These are phyloP conservation scores for Anarrhichthys ocellatus DNA, from an alignment of 2,113 vertebrate species.

Conservation along the genomic window DNA sequence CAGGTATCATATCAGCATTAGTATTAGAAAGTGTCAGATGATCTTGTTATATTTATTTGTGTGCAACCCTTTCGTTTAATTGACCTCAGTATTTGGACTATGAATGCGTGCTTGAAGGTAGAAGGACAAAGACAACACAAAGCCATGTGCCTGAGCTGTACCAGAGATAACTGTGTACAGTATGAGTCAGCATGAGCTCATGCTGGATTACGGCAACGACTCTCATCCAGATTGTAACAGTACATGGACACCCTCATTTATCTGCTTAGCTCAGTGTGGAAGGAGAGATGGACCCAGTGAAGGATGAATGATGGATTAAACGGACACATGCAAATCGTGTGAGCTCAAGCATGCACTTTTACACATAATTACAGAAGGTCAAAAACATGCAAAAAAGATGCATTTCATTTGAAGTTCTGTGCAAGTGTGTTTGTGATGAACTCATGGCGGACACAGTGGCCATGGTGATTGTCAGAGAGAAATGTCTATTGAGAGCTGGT, in stretches of 20 bases:
- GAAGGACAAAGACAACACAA: conserved; percentile 35
- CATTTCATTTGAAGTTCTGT: conserved; percentile 1
- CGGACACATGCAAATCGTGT: conserved; percentile 14
- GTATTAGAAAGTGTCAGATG: not conserved
- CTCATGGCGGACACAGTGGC: conserved; percentile 17
- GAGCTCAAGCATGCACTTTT: not conserved
- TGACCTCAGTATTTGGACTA: not conserved
- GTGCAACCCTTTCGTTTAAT: not conserved
- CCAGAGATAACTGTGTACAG: conserved; percentile 25
- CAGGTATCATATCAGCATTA: not conserved
- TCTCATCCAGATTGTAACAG: conserved; percentile 58
- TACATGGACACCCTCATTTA: conserved; percentile 64
- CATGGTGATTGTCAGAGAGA: conserved; percentile 43
- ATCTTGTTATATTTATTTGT: too few relatives aligned
- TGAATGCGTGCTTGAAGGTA: conserved; percentile 6
- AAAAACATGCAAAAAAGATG: not conserved
- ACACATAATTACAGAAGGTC: conserved; percentile 7
- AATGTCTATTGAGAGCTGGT: conserved; percentile 41
- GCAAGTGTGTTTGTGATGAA: conserved; percentile 11
- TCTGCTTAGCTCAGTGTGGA: conserved; percentile 53
- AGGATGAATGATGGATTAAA: conserved; percentile 60
- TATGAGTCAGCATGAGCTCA: conserved; percentile 52
- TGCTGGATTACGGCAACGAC: conserved; percentile 55
- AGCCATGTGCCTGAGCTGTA: conserved; percentile 33
- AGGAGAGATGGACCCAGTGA: conserved; percentile 33